Conservation (phyloP, 1,140 invertebrate genomes). For the Drosophila tsacasi region DNA sequence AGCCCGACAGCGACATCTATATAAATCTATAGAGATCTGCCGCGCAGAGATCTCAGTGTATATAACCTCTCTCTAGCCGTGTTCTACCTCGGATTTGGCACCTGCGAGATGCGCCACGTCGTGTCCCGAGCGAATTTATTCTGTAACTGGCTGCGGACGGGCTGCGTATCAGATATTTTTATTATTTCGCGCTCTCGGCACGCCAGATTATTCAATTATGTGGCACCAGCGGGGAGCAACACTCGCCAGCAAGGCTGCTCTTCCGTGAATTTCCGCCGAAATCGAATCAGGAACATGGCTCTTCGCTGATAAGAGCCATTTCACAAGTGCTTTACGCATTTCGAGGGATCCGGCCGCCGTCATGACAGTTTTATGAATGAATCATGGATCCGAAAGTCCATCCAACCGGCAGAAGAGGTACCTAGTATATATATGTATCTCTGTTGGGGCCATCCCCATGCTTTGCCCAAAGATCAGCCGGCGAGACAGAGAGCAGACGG, state of each 20-base stretch:
- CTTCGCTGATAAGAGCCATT: conserved; percentile 57
- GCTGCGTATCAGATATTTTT: conserved; percentile 49
- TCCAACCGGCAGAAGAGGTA: conserved; percentile 3
- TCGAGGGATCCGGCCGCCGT: conserved; percentile 17
- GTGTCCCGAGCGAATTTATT: conserved; percentile 42
- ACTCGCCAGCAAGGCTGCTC: conserved; percentile 27
- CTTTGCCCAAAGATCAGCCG: conserved; percentile 8
- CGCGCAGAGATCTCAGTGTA: conserved; percentile 4
- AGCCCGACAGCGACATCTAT: conserved; percentile 8
- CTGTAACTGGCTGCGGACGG: conserved; percentile 48
- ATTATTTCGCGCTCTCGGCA: conserved; percentile 48
- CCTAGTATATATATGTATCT: neutral
- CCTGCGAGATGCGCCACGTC: conserved; percentile 49
- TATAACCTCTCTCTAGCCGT: neutral
- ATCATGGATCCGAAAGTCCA: conserved; percentile 42
- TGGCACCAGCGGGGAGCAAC: conserved; percentile 20
- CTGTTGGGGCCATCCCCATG: neutral
- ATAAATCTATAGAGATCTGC: conserved; percentile 5
- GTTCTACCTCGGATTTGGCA: conserved; percentile 31
- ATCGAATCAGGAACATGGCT: conserved; percentile 12
- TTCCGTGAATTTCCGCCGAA: conserved; percentile 42
- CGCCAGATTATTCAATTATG: conserved; percentile 58
- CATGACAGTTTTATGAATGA: conserved; percentile 57
- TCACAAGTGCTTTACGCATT: conserved; percentile 58
- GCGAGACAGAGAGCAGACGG: conserved; percentile 40